phyloP scores from a whole-genome alignment of 2,113 vertebrate genomes.

The Leucoraja erinaceus region DNA sequence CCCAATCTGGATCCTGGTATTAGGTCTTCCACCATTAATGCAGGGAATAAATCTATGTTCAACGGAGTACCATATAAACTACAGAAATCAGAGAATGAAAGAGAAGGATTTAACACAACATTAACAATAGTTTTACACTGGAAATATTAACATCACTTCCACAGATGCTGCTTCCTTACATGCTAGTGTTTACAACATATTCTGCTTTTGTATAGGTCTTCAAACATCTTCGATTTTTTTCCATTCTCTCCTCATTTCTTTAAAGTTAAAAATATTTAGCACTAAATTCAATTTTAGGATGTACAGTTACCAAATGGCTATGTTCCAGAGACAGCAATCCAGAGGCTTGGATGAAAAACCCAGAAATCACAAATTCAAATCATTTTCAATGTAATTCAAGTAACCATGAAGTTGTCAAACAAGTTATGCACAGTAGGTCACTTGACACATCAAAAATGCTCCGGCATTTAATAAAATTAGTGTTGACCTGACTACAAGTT shows the following conservation, averaged over 20 bases:
- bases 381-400: background rate
- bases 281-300: background rate
- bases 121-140: background rate
- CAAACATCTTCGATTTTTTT: background rate
- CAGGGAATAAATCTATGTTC: slow-evolving; percentile 90
- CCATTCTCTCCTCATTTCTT: background rate
- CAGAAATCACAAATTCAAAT: background rate
- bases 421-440: too few relatives aligned
- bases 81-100: slow-evolving; percentile 33
- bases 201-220: background rate
- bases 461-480: too few relatives aligned
- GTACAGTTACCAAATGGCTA: background rate
- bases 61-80: slow-evolving; percentile 87
- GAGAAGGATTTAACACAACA: background rate
- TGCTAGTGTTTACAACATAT: background rate
- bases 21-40: slow-evolving; percentile 91
- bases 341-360: background rate
- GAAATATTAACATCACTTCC: background rate
- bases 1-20: slow-evolving; percentile 86
- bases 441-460: too few relatives aligned
- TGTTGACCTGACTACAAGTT: too few relatives aligned
- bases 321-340: background rate
- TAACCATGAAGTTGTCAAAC: background rate
- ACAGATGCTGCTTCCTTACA: background rate
- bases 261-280: background rate